phyloP scores from a whole-genome alignment of 2,888 invertebrate genomes.

The Eupithecia abbreviata region DNA sequence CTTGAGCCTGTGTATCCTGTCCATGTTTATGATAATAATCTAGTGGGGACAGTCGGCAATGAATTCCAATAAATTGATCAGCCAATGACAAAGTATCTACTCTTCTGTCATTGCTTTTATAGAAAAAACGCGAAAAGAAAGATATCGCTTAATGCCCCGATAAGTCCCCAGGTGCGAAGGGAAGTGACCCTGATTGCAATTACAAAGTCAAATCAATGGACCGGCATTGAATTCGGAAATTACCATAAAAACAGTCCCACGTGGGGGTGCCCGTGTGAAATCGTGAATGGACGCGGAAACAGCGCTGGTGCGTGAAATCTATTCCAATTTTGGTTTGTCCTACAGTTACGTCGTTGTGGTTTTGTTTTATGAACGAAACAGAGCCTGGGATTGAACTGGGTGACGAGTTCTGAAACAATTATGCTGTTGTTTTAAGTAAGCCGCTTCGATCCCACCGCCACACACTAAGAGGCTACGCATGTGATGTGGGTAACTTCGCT shows the following conservation, averaged over 20 bases:
- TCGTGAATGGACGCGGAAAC: constrained; percentile 59
- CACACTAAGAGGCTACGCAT: too few relatives aligned
- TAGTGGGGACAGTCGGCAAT: constrained; percentile 1
- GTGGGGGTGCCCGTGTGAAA: constrained; percentile 64
- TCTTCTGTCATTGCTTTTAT: neutral
- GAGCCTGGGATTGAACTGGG: neutral
- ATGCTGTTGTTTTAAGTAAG: neutral
- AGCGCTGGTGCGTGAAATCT: constrained; percentile 72
- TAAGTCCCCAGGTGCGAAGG: constrained; percentile 45
- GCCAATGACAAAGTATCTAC: neutral
- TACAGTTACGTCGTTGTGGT: constrained; percentile 12
- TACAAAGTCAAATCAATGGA: constrained; percentile 65
- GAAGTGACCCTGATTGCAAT: constrained; percentile 58
- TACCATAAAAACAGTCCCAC: constrained; percentile 81
- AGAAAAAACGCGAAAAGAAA: neutral
- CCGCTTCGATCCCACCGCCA: too few relatives aligned
- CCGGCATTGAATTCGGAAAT: constrained; percentile 64
- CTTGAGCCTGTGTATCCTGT: neutral
- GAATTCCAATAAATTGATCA: neutral
- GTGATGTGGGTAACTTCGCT: too few relatives aligned
- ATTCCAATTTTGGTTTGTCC: constrained; percentile 67
- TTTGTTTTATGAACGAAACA: neutral
- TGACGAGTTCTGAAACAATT: neutral
- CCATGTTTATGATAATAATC: constrained; percentile 10
- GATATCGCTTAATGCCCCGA: neutral